These are phyloP conservation scores for Epistrophe grossulariae DNA, from an alignment of 2,888 invertebrate species.

Conservation along the genomic window DNA sequence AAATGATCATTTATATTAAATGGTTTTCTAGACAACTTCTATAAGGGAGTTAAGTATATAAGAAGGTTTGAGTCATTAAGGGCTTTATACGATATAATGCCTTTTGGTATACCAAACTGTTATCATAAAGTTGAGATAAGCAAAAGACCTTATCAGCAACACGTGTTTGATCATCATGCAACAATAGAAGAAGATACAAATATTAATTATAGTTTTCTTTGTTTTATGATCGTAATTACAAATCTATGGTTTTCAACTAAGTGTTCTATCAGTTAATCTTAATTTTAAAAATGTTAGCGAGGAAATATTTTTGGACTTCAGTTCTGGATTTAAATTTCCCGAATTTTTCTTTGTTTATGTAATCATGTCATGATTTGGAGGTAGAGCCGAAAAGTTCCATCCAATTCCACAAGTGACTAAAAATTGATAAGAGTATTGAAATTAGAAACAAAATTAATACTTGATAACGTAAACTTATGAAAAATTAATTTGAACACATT, in stretches of 20 bases:
- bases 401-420: too few relatives aligned
- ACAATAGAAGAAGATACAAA: constrained; percentile 2
- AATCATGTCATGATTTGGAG: too few relatives aligned
- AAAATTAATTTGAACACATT: too few relatives aligned
- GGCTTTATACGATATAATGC: not conserved
- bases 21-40: constrained; percentile 9
- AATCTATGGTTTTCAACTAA: too few relatives aligned
- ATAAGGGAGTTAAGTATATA: not conserved
- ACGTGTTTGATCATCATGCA: constrained; percentile 15
- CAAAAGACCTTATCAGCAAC: constrained; percentile 24
- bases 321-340: too few relatives aligned
- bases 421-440: too few relatives aligned
- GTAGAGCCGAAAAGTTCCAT: too few relatives aligned
- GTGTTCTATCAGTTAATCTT: not conserved
- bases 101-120: not conserved
- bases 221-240: too few relatives aligned
- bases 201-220: not conserved
- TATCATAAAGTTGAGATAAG: constrained; percentile 31
- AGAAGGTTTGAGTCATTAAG: constrained; percentile 29
- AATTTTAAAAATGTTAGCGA: not conserved
- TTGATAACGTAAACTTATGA: too few relatives aligned
- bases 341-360: too few relatives aligned
- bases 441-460: too few relatives aligned
- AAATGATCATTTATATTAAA: constrained; percentile 41
- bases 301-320: too few relatives aligned